Conservation (phyloP, 2,888 invertebrate species). For the Noctua fimbriata region DNA sequence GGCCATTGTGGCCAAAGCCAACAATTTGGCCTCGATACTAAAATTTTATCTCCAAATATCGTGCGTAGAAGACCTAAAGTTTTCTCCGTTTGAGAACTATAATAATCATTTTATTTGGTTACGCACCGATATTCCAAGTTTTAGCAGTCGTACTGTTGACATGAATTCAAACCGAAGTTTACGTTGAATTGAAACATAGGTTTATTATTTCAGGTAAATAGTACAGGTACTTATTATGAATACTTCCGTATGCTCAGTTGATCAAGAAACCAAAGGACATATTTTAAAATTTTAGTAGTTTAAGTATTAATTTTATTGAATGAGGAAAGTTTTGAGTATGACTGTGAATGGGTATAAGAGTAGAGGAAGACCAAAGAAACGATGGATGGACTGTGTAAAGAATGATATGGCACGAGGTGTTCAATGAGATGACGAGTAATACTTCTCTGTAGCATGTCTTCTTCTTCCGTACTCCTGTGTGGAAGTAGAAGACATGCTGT, state of each 20-base stretch:
- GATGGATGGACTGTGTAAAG: too few relatives aligned
- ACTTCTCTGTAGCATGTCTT: too few relatives aligned
- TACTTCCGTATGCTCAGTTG: background rate
- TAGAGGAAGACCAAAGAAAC: too few relatives aligned
- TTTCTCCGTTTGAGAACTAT: constrained; percentile 20
- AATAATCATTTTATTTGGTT: constrained; percentile 45
- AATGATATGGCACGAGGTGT: too few relatives aligned
- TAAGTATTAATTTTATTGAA: too few relatives aligned
- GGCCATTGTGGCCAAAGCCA: constrained; percentile 14
- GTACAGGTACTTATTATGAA: background rate
- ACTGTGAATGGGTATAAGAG: too few relatives aligned
- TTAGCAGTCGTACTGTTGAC: background rate
- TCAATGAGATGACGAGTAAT: too few relatives aligned
- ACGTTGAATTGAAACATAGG: background rate
- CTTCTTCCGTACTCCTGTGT: too few relatives aligned
- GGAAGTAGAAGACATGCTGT: too few relatives aligned
- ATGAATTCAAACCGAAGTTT: background rate
- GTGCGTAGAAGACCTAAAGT: constrained; percentile 43
- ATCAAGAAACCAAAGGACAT: background rate
- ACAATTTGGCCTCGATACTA: constrained; percentile 32
- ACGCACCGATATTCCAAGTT: constrained; percentile 14
- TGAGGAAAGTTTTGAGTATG: too few relatives aligned
- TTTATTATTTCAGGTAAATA: background rate
- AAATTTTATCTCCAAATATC: constrained; percentile 55
- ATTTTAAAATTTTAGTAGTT: too few relatives aligned